Conservation (phyloP, 64 coral and sea anemone genomes). For the Pocillopora damicornis region DNA sequence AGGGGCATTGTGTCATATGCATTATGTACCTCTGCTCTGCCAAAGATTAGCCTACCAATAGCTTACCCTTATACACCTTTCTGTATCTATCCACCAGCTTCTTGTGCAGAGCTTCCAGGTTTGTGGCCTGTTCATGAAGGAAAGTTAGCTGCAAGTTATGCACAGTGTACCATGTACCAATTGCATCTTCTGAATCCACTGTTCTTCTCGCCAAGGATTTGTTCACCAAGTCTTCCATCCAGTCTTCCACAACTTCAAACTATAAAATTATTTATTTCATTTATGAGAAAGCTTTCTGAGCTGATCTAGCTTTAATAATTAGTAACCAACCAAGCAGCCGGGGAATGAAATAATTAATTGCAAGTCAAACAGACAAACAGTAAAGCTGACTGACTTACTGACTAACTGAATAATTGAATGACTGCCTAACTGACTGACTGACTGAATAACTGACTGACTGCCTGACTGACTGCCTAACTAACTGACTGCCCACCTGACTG, state of each 20-base stretch:
- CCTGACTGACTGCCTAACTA: not conserved
- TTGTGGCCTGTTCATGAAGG: conserved; percentile 52
- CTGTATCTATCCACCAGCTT: conserved; percentile 76
- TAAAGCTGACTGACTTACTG: too few species aligned
- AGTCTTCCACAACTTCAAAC: conserved; percentile 90
- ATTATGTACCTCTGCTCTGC: too few species aligned
- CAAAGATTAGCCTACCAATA: not conserved
- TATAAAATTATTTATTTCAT: not conserved
- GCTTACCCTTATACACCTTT: conserved; percentile 46
- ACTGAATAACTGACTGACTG: too few species aligned
- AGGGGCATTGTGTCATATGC: too few species aligned
- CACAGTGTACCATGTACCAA: conserved; percentile 59
- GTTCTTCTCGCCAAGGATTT: conserved; percentile 89
- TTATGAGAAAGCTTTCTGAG: too few species aligned
- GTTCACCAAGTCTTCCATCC: conserved; percentile 91
- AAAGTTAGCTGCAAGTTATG: conserved; percentile 88
- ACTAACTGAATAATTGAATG: too few species aligned
- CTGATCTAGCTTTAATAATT: too few species aligned
- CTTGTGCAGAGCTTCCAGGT: conserved; percentile 56
- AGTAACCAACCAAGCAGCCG: too few species aligned
- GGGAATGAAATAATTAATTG: too few species aligned
- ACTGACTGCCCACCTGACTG: too few species aligned
- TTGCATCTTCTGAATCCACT: conserved; percentile 30
- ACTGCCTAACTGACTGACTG: too few species aligned
- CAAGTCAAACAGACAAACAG: too few species aligned